phyloP scores from a whole-genome alignment of 2,113 vertebrate species.

The Anoplopoma fimbria region DNA sequence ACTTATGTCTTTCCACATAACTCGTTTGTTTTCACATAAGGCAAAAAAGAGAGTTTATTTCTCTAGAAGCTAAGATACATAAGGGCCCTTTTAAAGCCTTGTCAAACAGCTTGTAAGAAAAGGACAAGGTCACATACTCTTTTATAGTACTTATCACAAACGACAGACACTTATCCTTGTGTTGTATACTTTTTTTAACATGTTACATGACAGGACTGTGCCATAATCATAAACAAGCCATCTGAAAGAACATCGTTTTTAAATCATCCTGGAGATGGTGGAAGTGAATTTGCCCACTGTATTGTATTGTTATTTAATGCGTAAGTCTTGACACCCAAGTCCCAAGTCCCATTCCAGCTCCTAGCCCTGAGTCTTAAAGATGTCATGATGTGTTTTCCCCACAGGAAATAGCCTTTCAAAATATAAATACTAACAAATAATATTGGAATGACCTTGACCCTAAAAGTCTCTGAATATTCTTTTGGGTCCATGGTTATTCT shows the following conservation, averaged over 20 bases:
- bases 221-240: background rate
- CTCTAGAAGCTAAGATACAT: background rate
- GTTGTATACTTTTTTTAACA: background rate
- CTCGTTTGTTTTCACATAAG: constrained; percentile 13
- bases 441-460: background rate
- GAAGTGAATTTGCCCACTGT: background rate
- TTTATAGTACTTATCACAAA: background rate
- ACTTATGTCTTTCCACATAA: background rate
- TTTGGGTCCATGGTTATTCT: background rate
- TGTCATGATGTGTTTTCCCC: background rate
- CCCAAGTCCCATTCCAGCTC: background rate
- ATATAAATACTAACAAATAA: background rate
- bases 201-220: background rate
- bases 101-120: background rate
- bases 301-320: background rate
- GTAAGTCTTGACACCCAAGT: background rate
- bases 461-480: constrained; percentile 5
- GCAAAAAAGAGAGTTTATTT: background rate
- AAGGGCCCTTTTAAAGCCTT: background rate
- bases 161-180: background rate
- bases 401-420: background rate
- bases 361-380: background rate
- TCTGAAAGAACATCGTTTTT: background rate
- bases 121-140: background rate
- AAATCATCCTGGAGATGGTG: background rate